A percentile compares a stretch with the other conserved stretches of the same genome.
phyloP scores from a whole-genome alignment of 2,113 vertebrate genomes.

The Lucifuga dentata region DNA sequence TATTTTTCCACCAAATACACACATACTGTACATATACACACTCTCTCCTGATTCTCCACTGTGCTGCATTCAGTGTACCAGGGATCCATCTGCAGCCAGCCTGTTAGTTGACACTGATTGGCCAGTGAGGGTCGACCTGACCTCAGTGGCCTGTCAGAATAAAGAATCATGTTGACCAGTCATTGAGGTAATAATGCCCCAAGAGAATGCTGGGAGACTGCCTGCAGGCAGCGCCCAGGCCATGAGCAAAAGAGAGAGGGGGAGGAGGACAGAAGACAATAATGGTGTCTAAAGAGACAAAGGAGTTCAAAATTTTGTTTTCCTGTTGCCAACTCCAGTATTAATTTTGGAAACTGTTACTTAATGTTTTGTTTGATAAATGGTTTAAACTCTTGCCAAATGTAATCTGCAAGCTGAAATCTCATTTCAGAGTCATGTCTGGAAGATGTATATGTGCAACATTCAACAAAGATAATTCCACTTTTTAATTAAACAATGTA shows the following conservation, averaged over 20 bases:
- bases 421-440: too few relatives aligned
- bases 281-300: slow-evolving; percentile 4
- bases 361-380: too few relatives aligned
- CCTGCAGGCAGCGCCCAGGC: slow-evolving; percentile 29
- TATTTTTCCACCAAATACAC: too few relatives aligned
- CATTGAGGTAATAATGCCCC: slow-evolving; percentile 68
- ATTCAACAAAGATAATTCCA: too few relatives aligned
- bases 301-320: slow-evolving; percentile 1
- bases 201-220: slow-evolving; percentile 53
- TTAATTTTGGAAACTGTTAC: too few relatives aligned
- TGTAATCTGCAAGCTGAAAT: too few relatives aligned
- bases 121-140: slow-evolving; percentile 46
- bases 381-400: too few relatives aligned
- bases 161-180: slow-evolving; percentile 59
- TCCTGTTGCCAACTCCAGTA: background rate
- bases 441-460: too few relatives aligned
- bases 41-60: too few relatives aligned
- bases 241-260: slow-evolving; percentile 25
- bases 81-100: slow-evolving; percentile 33
- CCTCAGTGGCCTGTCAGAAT: slow-evolving; percentile 49
- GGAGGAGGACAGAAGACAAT: slow-evolving; percentile 17
- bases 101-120: slow-evolving; percentile 70
- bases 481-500: too few relatives aligned
- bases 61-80: slow-evolving; percentile 19
- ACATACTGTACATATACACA: background rate